Evolutionary conservation across 2,113 vertebrate genomes (phyloP).

Genomic region (Rynchops niger): DNA sequence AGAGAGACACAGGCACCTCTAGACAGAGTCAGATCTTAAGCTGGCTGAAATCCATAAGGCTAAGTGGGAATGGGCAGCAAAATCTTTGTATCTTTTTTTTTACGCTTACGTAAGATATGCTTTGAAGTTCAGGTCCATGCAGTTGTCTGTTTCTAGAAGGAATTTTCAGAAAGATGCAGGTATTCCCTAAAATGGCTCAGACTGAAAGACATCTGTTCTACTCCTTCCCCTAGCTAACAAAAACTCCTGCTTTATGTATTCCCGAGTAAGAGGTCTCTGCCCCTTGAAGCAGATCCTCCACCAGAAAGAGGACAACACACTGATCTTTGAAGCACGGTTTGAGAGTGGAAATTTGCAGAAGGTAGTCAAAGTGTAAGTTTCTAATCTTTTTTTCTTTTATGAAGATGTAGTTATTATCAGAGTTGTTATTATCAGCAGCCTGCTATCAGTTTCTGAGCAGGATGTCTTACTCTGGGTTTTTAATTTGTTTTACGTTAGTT

Average conservation of each 20-base stretch:
- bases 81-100: neutral
- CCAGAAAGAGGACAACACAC: conserved; percentile 61
- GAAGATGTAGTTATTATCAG: neutral
- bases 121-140: neutral
- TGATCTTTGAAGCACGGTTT: conserved; percentile 80
- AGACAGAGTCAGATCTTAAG: neutral
- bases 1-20: neutral
- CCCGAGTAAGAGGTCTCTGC: conserved; percentile 63
- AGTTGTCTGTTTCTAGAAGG: neutral
- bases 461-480: neutral
- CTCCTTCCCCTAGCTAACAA: conserved; percentile 57
- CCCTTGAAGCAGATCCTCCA: conserved; percentile 41
- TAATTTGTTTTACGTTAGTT: neutral
- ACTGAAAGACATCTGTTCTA: neutral
- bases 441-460: neutral
- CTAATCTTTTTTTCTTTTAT: conserved; percentile 25
- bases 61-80: neutral
- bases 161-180: neutral
- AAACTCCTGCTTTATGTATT: conserved; percentile 72
- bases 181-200: neutral
- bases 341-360: conserved; percentile 82
- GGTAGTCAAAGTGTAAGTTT: conserved; percentile 78
- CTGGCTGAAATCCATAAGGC: neutral
- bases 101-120: neutral
- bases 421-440: neutral